Evolutionary conservation across 2,113 vertebrate species (phyloP), one percentile per base, ranked within the genome.

Genomic region (Bothrops jararaca): DNA sequence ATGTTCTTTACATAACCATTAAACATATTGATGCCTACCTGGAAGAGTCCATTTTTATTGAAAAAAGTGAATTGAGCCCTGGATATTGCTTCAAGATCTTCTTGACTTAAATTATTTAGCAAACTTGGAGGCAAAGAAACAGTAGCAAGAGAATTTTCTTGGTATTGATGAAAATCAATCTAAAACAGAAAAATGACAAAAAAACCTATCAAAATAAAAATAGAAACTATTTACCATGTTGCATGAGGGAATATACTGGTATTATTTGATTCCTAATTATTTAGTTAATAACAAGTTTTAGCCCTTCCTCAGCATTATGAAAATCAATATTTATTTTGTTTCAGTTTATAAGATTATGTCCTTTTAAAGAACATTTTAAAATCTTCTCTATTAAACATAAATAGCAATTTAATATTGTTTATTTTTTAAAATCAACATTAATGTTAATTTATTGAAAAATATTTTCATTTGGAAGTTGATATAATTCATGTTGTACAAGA

Each of bases 41-140:
- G 98, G 93, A 99, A 99, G 91, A 99, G 98, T 90, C 98, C 98
- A 39, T 97, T 98, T 97, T 98, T 99, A 95, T 98, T 98, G 97
- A 99, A 99, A 98, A 99, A 99, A 94, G 99, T 98, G 96, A 99
- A 99, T 89, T 99, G 98, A 96, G 98, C 98, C 95, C 99, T 98
- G 96, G 98, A 98, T 94, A 98, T 95, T 29, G 95, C 56, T 57
- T 97, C 97, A 24, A 97, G 94, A 1, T 98, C 97, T 13, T 96
- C 97, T 93, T 97, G 95, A 92, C 97, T 98, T 96, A 98, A 95
- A 54, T 97, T 97, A 60, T 96, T 97, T 93, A 99, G 97, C 96
- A 99, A 96, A 22, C 98, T 98, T 57, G 97, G 92, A 34, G 99
- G 99, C 10, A 99, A 97, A 90, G 96, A 97, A 57, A 99, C 98